These are phyloP conservation scores for Chloroceryle aenea DNA, from an alignment of 2,113 vertebrate species.

Conservation along the genomic window DNA sequence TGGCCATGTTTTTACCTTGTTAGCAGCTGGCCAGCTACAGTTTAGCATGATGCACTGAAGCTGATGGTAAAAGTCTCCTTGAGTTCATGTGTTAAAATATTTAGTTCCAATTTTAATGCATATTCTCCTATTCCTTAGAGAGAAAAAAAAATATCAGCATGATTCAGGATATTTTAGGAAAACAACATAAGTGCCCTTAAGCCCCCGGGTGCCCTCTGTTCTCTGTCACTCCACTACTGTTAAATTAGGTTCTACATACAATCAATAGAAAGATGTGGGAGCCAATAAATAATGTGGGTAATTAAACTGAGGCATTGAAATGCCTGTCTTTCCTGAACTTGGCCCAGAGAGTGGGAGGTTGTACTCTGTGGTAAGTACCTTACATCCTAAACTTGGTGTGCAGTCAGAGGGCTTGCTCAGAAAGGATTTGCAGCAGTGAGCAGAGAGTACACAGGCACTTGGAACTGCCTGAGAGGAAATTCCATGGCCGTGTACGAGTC, in stretches of 20 bases:
- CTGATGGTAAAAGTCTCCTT: background rate
- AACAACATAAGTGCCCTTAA: background rate
- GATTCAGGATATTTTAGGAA: constrained; percentile 29
- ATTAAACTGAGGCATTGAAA: constrained; percentile 33
- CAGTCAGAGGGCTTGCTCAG: background rate
- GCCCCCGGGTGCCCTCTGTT: background rate
- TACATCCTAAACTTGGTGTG: background rate
- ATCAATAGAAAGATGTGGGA: constrained; percentile 42
- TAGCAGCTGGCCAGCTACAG: constrained; percentile 17
- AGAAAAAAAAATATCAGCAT: background rate
- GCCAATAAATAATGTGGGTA: constrained; percentile 5
- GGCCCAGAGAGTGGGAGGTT: background rate
- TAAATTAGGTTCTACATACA: constrained; percentile 32
- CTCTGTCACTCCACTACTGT: background rate
- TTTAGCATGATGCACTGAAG: background rate
- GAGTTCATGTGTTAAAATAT: background rate
- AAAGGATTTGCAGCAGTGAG: background rate
- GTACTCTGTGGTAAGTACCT: background rate
- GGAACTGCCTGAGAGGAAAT: background rate
- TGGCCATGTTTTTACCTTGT: background rate
- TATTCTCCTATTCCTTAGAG: background rate
- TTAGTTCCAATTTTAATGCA: background rate
- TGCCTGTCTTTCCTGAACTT: background rate
- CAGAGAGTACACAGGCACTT: background rate
- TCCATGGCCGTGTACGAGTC: background rate